phyloP scores from a whole-genome alignment of 1,140 invertebrate species.

The Acyrthosiphon pisum region DNA sequence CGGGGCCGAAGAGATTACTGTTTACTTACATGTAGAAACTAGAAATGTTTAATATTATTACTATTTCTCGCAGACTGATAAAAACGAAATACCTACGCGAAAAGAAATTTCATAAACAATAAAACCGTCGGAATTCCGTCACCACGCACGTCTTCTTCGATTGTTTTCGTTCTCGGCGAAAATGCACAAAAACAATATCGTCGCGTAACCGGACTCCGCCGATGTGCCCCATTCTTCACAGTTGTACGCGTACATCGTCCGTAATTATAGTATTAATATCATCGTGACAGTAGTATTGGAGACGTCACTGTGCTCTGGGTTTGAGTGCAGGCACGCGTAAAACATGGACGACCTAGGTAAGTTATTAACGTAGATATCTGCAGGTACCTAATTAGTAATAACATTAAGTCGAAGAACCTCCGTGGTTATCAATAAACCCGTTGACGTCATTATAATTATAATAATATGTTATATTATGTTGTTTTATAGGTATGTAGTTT shows the following conservation, averaged over 20 bases:
- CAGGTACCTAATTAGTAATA: not conserved
- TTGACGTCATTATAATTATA: not conserved
- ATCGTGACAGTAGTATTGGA: not conserved
- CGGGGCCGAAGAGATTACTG: not conserved
- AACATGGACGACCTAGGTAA: slow-evolving; percentile 50
- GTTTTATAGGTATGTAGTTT: too few species aligned
- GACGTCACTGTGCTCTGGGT: not conserved
- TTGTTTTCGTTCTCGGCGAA: not conserved
- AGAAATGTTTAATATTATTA: not conserved
- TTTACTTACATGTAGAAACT: not conserved
- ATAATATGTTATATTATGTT: too few species aligned
- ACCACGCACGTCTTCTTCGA: not conserved
- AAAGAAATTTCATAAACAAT: not conserved
- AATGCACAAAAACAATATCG: not conserved
- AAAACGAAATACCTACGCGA: not conserved
- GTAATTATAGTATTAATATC: not conserved
- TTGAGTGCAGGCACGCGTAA: not conserved
- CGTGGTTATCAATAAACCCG: not conserved
- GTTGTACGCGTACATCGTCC: not conserved
- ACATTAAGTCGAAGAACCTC: not conserved
- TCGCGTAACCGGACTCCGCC: not conserved
- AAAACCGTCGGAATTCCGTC: not conserved
- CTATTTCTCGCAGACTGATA: not conserved
- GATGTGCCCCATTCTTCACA: not conserved
- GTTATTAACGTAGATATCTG: not conserved